Base-by-base conservation (phyloP, 2,797 vertebrate genomes). In the Lepidocolaptes lacrymiger region DNA sequence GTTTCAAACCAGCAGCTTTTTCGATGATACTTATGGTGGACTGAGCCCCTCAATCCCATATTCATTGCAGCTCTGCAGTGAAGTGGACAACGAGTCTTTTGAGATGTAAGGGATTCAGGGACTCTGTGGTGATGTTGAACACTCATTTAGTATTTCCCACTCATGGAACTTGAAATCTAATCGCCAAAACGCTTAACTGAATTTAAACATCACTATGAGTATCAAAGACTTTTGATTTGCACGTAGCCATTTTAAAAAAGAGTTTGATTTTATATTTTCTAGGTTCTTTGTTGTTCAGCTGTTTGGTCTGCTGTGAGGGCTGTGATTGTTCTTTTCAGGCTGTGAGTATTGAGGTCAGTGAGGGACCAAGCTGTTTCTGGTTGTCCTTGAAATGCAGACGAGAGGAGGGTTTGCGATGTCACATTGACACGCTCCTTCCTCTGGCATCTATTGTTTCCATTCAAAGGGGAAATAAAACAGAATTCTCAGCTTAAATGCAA, bases 361-460 rank as follows among this genome's bases (percentile, higher is more conserved):
- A 89, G 73, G 28, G 83, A 95, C 80, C 88, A 89, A 86, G 87
- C 67, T 96, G 63, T 87, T 95, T 95, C 85, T 91, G 37, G 49
- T n/a, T 93, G 91, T 80, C 90, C 91, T 94, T 91, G 81, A 91
- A 95, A 91, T 36, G 51, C 43, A 75, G 54, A 56, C 48, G 52
- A 52, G 52, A 88, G 44, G 54, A 91, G 61, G 26, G 75, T 88
- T 81, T 63, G 56, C 2, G 23, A 54, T 90, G 73, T 91, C 74
- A 59, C 61, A 14, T 71, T 84, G 71, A 34, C 10, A 13, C 14
- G 28, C 71, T 76, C 52, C 75, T 94, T 95, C 52, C 55, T 82
- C 66, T 91, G 52, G 61, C 27, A 72, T 84, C 52, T 76, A 17
- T 81, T 92, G 37, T 86, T 94, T 84, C 49, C 72, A 86, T 78